phyloP scores from a whole-genome alignment of 2,797 vertebrate genomes.

The Pogoniulus pusillus region DNA sequence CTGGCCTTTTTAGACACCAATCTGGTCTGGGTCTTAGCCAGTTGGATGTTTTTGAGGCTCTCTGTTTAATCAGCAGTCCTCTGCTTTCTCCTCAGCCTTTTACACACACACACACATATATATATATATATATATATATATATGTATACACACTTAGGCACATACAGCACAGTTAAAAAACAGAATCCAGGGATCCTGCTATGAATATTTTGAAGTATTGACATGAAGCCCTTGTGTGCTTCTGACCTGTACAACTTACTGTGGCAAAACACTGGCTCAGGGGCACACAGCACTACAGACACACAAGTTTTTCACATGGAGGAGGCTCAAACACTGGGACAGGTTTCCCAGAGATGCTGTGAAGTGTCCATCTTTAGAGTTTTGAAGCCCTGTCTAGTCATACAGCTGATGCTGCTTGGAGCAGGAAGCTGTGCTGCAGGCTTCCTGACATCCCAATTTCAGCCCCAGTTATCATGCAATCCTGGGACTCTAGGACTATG shows the following conservation, averaged over 20 bases:
- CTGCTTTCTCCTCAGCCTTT: not conserved
- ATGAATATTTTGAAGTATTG: not conserved
- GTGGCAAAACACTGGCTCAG: not conserved
- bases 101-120: too few species aligned
- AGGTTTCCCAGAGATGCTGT: not conserved
- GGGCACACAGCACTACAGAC: not conserved
- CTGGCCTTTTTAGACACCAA: not conserved
- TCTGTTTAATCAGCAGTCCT: not conserved
- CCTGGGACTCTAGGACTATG: not conserved
- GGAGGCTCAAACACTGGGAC: not conserved
- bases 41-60: not conserved
- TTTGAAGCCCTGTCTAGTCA: not conserved
- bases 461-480: not conserved
- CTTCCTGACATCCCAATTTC: not conserved
- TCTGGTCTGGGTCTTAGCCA: not conserved
- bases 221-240: not conserved
- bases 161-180: not conserved
- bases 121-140: too few species aligned
- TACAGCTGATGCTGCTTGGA: not conserved
- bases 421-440: not conserved
- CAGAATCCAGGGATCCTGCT: not conserved
- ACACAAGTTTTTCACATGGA: not conserved
- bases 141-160: not conserved
- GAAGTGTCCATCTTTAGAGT: not conserved
- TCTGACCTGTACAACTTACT: not conserved